Percentiles rank a stretch among this genome's conserved stretches.
Conservation (phyloP, 2,797 vertebrate species). For the Erpetoichthys calabaricus region DNA sequence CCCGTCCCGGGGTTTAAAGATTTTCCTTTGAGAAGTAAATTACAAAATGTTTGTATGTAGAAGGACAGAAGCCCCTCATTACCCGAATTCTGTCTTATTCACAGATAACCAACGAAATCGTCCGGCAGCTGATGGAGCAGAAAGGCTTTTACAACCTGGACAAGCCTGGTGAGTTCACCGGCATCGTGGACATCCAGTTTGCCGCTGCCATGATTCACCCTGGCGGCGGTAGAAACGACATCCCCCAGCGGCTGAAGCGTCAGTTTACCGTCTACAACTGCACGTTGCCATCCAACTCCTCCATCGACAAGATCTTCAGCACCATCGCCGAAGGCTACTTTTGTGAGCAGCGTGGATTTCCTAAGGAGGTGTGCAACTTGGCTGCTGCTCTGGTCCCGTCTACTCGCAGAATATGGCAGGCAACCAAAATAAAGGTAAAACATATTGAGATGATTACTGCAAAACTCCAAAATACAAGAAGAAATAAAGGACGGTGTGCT, state of each 20-base stretch:
- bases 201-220: slow-evolving; percentile 73
- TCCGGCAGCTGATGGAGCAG: slow-evolving; percentile 74
- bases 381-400: slow-evolving; percentile 55
- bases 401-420: slow-evolving; percentile 58
- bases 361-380: slow-evolving; percentile 37
- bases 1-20: too few relatives aligned
- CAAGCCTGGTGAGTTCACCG: slow-evolving; percentile 64
- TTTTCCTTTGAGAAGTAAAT: too few relatives aligned
- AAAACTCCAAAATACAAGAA: too few relatives aligned
- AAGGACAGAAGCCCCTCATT: too few relatives aligned
- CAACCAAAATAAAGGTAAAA: slow-evolving; percentile 61
- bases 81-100: not conserved
- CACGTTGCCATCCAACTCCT: slow-evolving; percentile 63
- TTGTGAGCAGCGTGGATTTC: slow-evolving; percentile 53
- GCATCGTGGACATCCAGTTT: slow-evolving; percentile 54
- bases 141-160: slow-evolving; percentile 69
- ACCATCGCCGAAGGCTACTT: slow-evolving; percentile 64
- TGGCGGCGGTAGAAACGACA: slow-evolving; percentile 65
- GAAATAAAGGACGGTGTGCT: too few relatives aligned
- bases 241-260: slow-evolving; percentile 68
- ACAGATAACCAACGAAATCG: slow-evolving; percentile 74
- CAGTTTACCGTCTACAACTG: slow-evolving; percentile 71
- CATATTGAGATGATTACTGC: too few relatives aligned
- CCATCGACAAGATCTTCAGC: slow-evolving; percentile 64
- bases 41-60: too few relatives aligned